phyloP scores from a whole-genome alignment of 2,797 vertebrate genomes.

The Anomalospiza imberbis region DNA sequence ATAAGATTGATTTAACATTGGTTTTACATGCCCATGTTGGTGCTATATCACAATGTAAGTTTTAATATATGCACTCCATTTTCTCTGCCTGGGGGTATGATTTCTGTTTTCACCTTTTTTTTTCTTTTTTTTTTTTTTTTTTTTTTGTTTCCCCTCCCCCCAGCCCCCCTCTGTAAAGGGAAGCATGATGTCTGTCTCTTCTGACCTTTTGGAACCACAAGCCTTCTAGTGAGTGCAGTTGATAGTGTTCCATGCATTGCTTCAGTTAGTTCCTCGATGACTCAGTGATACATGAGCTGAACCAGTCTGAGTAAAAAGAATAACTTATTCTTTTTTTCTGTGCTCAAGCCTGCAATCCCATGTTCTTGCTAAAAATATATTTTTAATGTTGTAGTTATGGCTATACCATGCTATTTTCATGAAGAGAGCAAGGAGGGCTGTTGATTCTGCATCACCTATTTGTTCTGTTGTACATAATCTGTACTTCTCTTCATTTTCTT shows the following conservation, averaged over 20 bases:
- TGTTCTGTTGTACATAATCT: neutral
- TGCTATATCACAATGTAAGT: neutral
- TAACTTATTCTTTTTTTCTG: neutral
- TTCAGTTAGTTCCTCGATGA: neutral
- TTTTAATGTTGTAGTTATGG: neutral
- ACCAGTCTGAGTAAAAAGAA: neutral
- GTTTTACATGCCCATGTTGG: neutral
- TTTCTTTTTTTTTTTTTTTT: neutral
- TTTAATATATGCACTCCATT: neutral
- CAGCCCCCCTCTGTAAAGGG: neutral
- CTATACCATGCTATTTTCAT: neutral
- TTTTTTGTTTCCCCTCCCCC: accelerated
- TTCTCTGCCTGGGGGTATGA: neutral
- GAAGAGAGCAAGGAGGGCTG: neutral
- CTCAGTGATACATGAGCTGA: neutral
- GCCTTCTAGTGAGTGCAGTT: neutral
- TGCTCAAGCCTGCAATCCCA: neutral
- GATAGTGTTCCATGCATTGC: neutral
- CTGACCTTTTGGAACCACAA: neutral
- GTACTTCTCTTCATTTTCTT: neutral
- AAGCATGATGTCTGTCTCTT: neutral
- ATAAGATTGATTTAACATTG: no score
- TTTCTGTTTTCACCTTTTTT: neutral
- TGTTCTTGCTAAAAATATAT: neutral
- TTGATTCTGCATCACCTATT: neutral